Evolutionary conservation across 2,888 invertebrate genomes (phyloP), one percentile per base, ranked within the genome.

Genomic region (Pilophorus perplexus): DNA sequence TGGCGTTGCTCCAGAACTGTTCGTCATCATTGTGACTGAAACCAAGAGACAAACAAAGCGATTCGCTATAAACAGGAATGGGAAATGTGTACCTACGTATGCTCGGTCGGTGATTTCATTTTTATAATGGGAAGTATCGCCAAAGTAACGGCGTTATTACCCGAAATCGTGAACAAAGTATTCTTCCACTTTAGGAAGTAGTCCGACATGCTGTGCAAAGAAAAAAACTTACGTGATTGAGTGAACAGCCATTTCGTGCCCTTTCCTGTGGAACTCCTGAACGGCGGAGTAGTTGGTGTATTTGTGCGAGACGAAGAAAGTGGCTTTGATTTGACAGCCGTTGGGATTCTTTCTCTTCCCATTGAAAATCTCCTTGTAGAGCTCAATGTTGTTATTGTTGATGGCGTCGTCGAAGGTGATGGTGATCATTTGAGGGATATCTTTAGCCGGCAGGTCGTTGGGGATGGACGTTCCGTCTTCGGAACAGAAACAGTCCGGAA

Each of bases 331-430:
- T 77, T 92, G 89, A 78, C 93, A 94, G 69, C 93, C 93, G 76
- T 94, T 94, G 59, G 93, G 93, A 76, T 94, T 94, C 78, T 90
- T 90, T 71, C 93, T 85, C 74, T 89, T 88, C 68, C 87, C 86
- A 77, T 88, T 90, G 80, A 94, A 93, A 71, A 94, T 92, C 75
- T 93, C 92, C 77, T 90, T 90, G 83, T 93, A 94, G 57, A 94
- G 80, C 74, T 91, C 93, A 76, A 93, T 93, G 79, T 94, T 94
- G 80, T 94, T 93, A 79, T 93, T 93, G 78, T 94, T 94, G 78
- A 94, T 91, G 75, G 93, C 93, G 75, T 93, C 93, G 76, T 94
- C 93, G 77, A 94, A 94, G 57, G 93, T 93, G 76, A 94, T 89
- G 67, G 91, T 93, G 75, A 94, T 87, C 93, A 93, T 93, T 81